phyloP scores from a whole-genome alignment of 2,797 vertebrate species.

The Crenuchus spilurus region DNA sequence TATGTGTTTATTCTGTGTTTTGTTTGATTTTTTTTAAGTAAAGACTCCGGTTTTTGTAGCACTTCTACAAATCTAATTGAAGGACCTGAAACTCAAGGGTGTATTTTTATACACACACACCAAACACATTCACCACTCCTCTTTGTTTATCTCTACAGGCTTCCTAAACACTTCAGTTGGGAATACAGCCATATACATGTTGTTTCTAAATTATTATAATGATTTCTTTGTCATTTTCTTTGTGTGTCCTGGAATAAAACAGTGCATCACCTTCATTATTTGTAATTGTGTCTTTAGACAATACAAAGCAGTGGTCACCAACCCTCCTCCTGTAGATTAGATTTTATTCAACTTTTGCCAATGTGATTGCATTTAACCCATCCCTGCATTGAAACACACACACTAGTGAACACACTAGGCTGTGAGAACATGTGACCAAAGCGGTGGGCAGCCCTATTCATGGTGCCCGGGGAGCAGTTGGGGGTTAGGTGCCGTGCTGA shows the following conservation, averaged over 20 bases:
- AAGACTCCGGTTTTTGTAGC: slow-evolving; percentile 59
- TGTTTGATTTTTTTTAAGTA: slow-evolving; percentile 7
- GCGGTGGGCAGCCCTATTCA: no score
- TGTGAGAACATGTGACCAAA: no score
- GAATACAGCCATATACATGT: neutral
- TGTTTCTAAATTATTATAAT: neutral
- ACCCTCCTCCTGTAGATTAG: no score
- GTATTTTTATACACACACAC: slow-evolving; percentile 11
- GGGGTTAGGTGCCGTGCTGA: no score
- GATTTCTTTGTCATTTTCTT: neutral
- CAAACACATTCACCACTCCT: neutral
- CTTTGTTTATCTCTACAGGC: neutral
- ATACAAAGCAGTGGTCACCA: no score
- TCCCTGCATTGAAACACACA: no score
- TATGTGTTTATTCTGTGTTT: neutral
- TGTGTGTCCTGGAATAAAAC: slow-evolving; percentile 20
- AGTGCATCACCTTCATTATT: neutral
- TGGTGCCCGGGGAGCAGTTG: no score
- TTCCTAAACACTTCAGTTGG: neutral
- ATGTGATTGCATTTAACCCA: no score
- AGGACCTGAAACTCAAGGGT: slow-evolving; percentile 41
- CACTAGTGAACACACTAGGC: no score
- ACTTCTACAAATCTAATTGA: slow-evolving; percentile 49
- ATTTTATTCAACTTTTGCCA: no score
- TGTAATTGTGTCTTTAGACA: neutral